Evolutionary conservation across 1,140 invertebrate species (phyloP).

Genomic region (Conopomorpha cramerella): DNA sequence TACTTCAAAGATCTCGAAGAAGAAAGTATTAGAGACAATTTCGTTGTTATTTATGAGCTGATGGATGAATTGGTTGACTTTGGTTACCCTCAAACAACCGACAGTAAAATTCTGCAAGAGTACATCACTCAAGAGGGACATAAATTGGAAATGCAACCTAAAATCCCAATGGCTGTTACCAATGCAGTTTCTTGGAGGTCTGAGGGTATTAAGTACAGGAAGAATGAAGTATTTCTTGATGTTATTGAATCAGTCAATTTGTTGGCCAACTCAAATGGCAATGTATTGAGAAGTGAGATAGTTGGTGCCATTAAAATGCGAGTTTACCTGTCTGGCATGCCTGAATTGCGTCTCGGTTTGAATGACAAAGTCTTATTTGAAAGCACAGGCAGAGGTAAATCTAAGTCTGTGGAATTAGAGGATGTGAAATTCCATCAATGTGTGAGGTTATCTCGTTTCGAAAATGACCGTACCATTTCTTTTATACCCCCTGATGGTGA

Average conservation of each 20-base stretch:
- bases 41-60: conserved; percentile 98
- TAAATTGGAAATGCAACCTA: conserved; percentile 94
- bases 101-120: conserved; percentile 98
- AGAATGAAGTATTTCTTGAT: conserved; percentile 99
- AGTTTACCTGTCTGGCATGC: conserved; percentile 99
- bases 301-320: conserved; percentile 99
- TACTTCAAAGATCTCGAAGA: conserved; percentile 99
- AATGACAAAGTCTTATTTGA: conserved; percentile 99
- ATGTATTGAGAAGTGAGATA: conserved; percentile 97
- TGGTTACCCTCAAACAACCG: conserved; percentile 99
- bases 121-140: conserved; percentile 98
- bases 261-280: conserved; percentile 96
- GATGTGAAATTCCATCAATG: conserved; percentile 99
- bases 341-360: conserved; percentile 94
- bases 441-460: conserved; percentile 95
- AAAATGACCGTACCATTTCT: conserved; percentile 98
- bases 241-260: conserved; percentile 99
- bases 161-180: conserved; percentile 98
- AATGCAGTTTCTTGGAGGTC: conserved; percentile 99
- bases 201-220: conserved; percentile 98
- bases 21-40: conserved; percentile 98
- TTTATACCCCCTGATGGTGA: conserved; percentile 99
- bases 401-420: conserved; percentile 98
- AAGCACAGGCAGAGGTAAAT: conserved; percentile 96
- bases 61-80: conserved; percentile 99